Conservation (phyloP, 1,140 invertebrate genomes). For the Coboldia fuscipes region DNA sequence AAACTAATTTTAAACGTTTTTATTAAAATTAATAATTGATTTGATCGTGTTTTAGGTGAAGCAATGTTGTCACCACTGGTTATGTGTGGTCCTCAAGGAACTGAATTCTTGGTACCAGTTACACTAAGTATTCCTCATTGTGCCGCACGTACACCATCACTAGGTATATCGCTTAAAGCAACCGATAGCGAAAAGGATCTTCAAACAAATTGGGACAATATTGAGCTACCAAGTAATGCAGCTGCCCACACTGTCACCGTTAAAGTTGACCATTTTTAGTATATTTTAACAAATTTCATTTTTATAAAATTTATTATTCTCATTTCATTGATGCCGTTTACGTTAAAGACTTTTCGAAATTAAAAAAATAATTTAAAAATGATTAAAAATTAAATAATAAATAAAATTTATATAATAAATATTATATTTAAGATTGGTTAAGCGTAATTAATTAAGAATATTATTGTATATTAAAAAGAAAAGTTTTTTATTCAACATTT, state of each 20-base stretch:
- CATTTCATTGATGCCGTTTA: no score
- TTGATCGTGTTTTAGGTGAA: constrained; percentile 42
- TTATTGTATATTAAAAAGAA: no score
- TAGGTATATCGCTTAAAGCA: constrained; percentile 52
- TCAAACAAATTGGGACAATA: constrained; percentile 50
- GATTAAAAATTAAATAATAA: no score
- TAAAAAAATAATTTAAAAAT: no score
- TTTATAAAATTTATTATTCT: no score
- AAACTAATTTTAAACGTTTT: constrained; percentile 1
- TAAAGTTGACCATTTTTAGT: constrained; percentile 77
- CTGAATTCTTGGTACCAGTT: constrained; percentile 68
- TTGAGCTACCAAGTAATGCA: constrained; percentile 49
- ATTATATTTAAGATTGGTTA: no score
- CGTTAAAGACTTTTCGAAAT: no score
- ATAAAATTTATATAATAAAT: no score
- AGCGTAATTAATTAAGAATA: no score
- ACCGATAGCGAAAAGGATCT: constrained; percentile 51
- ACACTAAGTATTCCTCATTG: constrained; percentile 61
- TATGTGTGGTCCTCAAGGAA: constrained; percentile 85
- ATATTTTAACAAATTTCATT: no score
- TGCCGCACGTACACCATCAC: constrained; percentile 43
- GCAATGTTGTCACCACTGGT: constrained; percentile 78
- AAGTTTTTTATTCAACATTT: no score
- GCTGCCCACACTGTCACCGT: constrained; percentile 69
- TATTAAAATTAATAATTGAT: background rate